Evolutionary conservation across 2,797 vertebrate genomes (phyloP).

Genomic region (Nyctibius grandis): DNA sequence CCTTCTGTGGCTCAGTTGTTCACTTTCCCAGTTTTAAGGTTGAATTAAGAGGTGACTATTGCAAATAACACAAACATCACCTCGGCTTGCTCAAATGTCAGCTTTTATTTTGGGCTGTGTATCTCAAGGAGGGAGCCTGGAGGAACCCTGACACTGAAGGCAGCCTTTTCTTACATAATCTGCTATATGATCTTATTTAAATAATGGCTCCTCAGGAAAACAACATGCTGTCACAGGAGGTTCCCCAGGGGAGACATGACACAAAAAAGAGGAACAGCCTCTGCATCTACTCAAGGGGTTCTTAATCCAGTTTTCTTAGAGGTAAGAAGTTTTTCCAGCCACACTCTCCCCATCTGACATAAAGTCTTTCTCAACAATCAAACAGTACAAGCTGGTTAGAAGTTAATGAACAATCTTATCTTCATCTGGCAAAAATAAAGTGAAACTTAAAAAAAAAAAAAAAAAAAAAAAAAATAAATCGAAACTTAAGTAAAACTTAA

Average conservation of each 20-base stretch:
- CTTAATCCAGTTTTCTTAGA: neutral
- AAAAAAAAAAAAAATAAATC: too few species aligned
- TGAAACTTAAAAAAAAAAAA: neutral
- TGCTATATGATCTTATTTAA: neutral
- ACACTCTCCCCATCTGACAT: neutral
- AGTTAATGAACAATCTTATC: neutral
- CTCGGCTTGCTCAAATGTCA: constrained; percentile 23
- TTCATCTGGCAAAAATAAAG: neutral
- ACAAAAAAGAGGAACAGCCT: neutral
- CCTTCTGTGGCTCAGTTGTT: neutral
- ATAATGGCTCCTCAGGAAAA: neutral
- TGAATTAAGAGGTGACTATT: constrained; percentile 5
- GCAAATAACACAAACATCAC: constrained; percentile 14
- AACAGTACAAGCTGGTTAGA: neutral
- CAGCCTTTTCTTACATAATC: neutral
- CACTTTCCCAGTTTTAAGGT: neutral
- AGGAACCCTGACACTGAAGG: neutral
- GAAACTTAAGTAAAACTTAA: neutral
- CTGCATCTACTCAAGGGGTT: neutral
- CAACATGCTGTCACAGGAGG: neutral
- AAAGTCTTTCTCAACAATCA: neutral
- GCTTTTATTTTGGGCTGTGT: neutral
- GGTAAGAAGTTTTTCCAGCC: neutral
- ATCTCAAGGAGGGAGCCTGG: neutral
- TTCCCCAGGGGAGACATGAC: neutral